Evolutionary conservation across 2,113 vertebrate species (phyloP), one percentile per base, ranked within the genome.

Genomic region (Polyodon spathula): DNA sequence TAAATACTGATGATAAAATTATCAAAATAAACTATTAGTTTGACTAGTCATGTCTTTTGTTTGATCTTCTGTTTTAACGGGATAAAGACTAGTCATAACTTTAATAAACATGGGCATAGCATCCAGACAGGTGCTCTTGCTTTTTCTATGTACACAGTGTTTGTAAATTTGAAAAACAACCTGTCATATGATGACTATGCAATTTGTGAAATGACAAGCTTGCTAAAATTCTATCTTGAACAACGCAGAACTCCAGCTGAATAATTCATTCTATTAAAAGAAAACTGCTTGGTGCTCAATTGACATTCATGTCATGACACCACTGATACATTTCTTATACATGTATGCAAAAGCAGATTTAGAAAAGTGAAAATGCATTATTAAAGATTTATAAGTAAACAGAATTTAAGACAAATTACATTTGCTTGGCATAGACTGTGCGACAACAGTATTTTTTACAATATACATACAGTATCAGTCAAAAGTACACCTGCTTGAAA

Each of bases 221-320:
- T 67, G 80, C 72, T 82, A 82, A 86, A 87, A 85, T 68, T 75
- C 71, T 84, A 79, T 65, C 83, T 76, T 68, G 61, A 83, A 80
- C 78, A 81, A 80, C 68, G 77, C 67, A 73, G 77, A 76, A 79
- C 73, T 81, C 57, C 54, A 69, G 64, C 16, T 89, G 76, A 89
- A 91, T 91, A 88, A 91, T 87, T 92, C 81, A 90, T 82, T 73
- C 71, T 81, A 76, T 85, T 80, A 87, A 80, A 84, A 82, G 70
- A 78, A 81, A 71, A 74, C 62, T 38, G 72, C 76, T 79, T 70
- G 72, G 63, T 66, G 27, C 63, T 76, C 66, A 77, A 80, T 68
- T 83, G 82, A 78, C 61, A 68, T 83, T 82, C 81, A 72, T 78
- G 74, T 75, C 76, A 63, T 9, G 66, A 62, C 67, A 68, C 66